These are phyloP conservation scores for Hippasteria phrygiana DNA, from an alignment of 53 echinoderm and acorn worm genomes.

Conservation along the genomic window DNA sequence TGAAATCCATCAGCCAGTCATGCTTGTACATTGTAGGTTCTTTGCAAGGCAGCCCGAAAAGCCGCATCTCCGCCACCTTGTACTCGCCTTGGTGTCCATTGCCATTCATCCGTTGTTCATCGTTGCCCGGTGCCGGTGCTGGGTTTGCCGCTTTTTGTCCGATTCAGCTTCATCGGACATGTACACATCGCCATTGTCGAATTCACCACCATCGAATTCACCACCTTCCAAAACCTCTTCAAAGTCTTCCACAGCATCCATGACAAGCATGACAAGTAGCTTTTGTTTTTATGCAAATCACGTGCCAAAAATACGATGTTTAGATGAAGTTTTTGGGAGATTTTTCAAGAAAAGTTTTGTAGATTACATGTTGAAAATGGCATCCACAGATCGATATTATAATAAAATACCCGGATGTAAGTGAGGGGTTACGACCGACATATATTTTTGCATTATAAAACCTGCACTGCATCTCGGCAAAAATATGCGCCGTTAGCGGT, in stretches of 20 bases:
- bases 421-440: too few species aligned
- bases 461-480: too few species aligned
- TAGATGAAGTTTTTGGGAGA: background rate
- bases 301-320: background rate
- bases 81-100: background rate
- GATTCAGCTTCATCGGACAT: background rate
- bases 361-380: background rate
- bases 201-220: background rate
- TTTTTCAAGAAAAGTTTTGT: slow-evolving; percentile 8
- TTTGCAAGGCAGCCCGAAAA: background rate
- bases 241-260: background rate
- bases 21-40: background rate
- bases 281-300: background rate
- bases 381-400: background rate
- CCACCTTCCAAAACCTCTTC: background rate
- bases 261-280: background rate
- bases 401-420: too few species aligned
- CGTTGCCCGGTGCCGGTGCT: background rate
- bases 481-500: too few species aligned
- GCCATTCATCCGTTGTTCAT: background rate
- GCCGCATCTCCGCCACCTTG: background rate
- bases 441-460: too few species aligned
- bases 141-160: background rate
- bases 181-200: slow-evolving; percentile 8
- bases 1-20: slow-evolving; percentile 1